Percentiles rank a stretch among this genome's conserved stretches.
Evolutionary conservation across 1,140 invertebrate species (phyloP).

Genomic region (Lepidurus apus): DNA sequence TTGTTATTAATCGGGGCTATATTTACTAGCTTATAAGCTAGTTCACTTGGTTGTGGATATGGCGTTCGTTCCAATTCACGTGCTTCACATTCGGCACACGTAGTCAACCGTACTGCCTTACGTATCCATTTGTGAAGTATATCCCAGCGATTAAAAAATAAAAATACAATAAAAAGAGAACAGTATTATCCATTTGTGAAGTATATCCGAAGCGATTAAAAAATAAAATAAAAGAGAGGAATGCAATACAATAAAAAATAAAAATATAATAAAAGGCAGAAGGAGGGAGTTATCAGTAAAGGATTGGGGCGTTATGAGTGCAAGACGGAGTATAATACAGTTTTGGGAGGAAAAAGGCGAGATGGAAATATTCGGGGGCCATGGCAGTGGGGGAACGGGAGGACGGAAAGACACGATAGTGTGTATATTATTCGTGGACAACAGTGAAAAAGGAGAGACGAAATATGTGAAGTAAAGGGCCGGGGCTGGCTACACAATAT

Average conservation of each 20-base stretch:
- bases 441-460: neutral
- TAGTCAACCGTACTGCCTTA: too few species aligned
- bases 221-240: too few species aligned
- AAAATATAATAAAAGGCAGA: neutral
- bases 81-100: too few species aligned
- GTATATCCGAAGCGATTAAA: too few species aligned
- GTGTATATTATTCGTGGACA: neutral
- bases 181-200: too few species aligned
- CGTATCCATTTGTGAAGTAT: neutral
- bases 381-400: neutral
- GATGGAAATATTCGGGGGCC: neutral
- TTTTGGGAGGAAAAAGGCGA: neutral
- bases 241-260: too few species aligned
- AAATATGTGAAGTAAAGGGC: neutral
- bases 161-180: neutral
- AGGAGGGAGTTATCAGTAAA: neutral
- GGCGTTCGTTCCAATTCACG: too few species aligned
- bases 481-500: neutral
- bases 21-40: too few species aligned
- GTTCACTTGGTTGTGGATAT: too few species aligned
- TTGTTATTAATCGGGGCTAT: too few species aligned
- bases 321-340: neutral
- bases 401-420: neutral
- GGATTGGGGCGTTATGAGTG: neutral
- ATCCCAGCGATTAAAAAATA: neutral